Conservation (phyloP, 2,888 invertebrate genomes). For the Dioctria linearis region DNA sequence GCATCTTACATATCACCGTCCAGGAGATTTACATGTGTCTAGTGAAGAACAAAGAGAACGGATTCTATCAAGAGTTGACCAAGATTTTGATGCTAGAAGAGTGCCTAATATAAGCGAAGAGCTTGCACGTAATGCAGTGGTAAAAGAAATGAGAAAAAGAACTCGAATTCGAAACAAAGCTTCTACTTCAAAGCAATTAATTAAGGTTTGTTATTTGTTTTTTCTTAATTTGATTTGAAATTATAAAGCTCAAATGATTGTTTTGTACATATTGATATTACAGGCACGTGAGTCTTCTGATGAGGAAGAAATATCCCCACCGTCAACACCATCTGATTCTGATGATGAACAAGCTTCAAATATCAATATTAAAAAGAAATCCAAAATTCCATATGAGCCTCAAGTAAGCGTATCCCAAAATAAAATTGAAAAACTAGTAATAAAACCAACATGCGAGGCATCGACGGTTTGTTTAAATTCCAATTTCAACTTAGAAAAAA, state of each 20-base stretch:
- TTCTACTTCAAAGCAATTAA: neutral
- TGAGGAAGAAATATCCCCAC: conserved; percentile 53
- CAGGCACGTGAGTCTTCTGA: neutral
- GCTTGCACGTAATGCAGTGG: neutral
- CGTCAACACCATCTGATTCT: conserved; percentile 50
- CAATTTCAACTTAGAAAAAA: too few species aligned
- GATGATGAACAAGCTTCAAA: conserved; percentile 45
- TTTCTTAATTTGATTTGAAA: neutral
- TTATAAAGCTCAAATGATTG: neutral
- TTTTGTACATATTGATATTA: neutral
- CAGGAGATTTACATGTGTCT: conserved; percentile 76
- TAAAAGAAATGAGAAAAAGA: neutral
- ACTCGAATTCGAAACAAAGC: neutral
- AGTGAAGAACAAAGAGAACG: conserved; percentile 73
- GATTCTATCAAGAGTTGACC: conserved; percentile 72
- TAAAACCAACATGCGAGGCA: too few species aligned
- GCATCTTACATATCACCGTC: conserved; percentile 76
- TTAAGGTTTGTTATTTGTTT: neutral
- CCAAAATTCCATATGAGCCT: neutral
- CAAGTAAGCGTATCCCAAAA: neutral
- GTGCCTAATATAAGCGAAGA: conserved; percentile 62
- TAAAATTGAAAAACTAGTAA: neutral
- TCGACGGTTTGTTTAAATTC: too few species aligned
- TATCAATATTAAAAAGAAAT: neutral
- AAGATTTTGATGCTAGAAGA: conserved; percentile 73